Evolutionary conservation across 2,797 vertebrate species (phyloP).

Genomic region (Peromyscus nudipes): DNA sequence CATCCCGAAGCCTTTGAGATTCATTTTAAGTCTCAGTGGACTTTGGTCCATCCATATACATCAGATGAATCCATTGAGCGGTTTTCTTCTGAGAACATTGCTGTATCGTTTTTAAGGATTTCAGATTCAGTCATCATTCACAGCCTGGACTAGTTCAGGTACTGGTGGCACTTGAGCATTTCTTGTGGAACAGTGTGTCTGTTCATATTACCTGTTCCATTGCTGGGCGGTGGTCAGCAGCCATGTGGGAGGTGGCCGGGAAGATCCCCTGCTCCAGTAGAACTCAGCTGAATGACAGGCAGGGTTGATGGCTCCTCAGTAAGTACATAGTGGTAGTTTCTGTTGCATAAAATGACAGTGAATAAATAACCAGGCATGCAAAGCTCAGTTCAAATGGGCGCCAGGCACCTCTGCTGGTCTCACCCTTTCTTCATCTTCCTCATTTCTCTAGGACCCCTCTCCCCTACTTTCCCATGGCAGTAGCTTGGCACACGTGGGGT

Average conservation of each 20-base stretch:
- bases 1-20: slow-evolving; percentile 59
- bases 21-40: slow-evolving; percentile 64
- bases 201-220: not conserved
- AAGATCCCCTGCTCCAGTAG: not conserved
- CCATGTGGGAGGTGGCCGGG: not conserved
- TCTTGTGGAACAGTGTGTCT: not conserved
- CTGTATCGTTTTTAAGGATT: slow-evolving; percentile 60
- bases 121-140: slow-evolving; percentile 43
- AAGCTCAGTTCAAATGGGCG: not conserved
- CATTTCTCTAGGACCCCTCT: not conserved
- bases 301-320: not conserved
- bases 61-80: slow-evolving; percentile 62
- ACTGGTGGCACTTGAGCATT: slow-evolving; percentile 29
- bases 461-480: not conserved
- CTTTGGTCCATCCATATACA: slow-evolving; percentile 66
- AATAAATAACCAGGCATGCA: not conserved
- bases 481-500: not conserved
- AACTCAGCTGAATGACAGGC: not conserved
- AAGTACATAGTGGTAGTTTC: not conserved
- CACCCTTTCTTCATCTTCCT: not conserved
- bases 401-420: not conserved
- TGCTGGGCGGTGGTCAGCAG: not conserved
- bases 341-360: not conserved
- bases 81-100: slow-evolving; percentile 66
- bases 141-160: not conserved